phyloP scores from a whole-genome alignment of 2,888 invertebrate species.

The Therioaphis trifolii region DNA sequence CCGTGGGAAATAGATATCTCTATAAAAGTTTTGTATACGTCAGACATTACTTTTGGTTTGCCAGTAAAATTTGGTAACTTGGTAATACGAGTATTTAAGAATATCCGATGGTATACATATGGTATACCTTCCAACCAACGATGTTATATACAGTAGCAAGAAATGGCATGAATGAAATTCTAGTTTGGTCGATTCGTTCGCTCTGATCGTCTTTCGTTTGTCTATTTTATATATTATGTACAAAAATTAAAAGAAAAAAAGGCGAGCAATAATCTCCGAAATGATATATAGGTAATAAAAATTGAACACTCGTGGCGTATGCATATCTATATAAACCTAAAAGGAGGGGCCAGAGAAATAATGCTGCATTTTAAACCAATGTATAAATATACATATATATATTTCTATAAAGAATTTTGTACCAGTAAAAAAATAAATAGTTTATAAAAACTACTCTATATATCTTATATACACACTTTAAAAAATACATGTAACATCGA shows the following conservation, averaged over 20 bases:
- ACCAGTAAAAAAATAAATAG: constrained; percentile 50
- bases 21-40: not conserved
- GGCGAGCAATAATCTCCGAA: constrained; percentile 34
- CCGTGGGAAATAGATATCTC: not conserved
- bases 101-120: not conserved
- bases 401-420: constrained; percentile 26
- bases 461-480: constrained; percentile 7
- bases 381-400: constrained; percentile 1
- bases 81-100: not conserved
- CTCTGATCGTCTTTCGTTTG: constrained; percentile 8
- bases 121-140: not conserved
- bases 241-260: constrained; percentile 34
- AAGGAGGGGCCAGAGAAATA: constrained; percentile 7
- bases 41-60: not conserved
- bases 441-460: constrained; percentile 3
- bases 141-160: not conserved
- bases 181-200: not conserved
- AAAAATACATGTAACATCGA: constrained; percentile 7
- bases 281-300: constrained; percentile 49
- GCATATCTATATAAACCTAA: constrained; percentile 38
- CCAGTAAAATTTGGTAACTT: not conserved
- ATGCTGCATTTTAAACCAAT: constrained; percentile 26
- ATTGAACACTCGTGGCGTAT: constrained; percentile 61
- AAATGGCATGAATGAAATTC: not conserved
- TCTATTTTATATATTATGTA: constrained; percentile 30